Evolutionary conservation across 2,888 invertebrate genomes (phyloP).

Genomic region (Dexiosoma caninum): DNA sequence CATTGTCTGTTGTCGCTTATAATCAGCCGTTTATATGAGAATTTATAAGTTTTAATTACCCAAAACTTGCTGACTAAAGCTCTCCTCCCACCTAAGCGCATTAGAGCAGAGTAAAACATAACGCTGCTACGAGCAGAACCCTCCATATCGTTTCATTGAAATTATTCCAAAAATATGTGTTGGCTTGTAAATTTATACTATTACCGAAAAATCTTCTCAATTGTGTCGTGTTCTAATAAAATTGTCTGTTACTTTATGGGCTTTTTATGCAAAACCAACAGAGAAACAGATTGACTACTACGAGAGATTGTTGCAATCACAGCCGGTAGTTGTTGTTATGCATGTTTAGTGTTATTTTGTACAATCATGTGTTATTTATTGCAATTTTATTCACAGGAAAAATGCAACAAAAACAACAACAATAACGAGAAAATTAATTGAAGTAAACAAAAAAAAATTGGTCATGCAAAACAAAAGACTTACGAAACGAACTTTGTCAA

Average conservation of each 20-base stretch:
- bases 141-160: too few species aligned
- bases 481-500: slow-evolving; percentile 47
- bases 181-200: background rate
- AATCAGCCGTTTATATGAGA: too few species aligned
- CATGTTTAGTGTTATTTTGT: slow-evolving; percentile 32
- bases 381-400: slow-evolving; percentile 40
- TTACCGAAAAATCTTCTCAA: slow-evolving; percentile 6
- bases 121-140: too few species aligned
- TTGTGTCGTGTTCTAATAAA: slow-evolving; percentile 64
- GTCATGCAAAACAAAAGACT: slow-evolving; percentile 49
- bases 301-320: background rate
- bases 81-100: too few species aligned
- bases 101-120: too few species aligned
- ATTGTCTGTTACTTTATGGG: slow-evolving; percentile 69
- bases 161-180: background rate
- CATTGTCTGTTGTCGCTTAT: too few species aligned
- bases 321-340: slow-evolving; percentile 14
- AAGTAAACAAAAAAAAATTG: slow-evolving; percentile 18
- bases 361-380: slow-evolving; percentile 61
- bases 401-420: too few species aligned
- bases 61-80: too few species aligned
- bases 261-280: slow-evolving; percentile 70
- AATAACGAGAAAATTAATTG: slow-evolving; percentile 19
- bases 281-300: background rate
- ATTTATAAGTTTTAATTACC: too few species aligned